Conservation (phyloP, 37 sponge, comb jelly and placozoan genomes). For the Agelas oroides region DNA sequence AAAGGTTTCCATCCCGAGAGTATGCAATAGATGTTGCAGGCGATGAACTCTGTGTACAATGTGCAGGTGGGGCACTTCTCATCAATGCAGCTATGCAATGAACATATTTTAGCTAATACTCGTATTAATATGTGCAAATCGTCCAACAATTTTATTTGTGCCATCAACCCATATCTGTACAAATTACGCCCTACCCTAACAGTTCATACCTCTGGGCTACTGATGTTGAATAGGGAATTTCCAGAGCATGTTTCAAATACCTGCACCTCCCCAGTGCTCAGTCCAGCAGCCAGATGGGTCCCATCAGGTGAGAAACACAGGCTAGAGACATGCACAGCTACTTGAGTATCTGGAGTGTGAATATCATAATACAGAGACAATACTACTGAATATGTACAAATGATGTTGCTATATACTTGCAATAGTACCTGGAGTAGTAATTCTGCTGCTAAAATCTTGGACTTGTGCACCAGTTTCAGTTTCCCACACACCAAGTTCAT, state of each 20-base stretch:
- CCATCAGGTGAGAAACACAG: conserved; percentile 72
- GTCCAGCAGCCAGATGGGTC: conserved; percentile 63
- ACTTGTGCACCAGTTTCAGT: conserved; percentile 42
- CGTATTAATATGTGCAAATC: no score
- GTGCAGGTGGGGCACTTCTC: no score
- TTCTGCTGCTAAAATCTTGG: conserved; percentile 31
- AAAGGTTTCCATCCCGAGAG: conserved; percentile 44
- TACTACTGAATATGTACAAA: no score
- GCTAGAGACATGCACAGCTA: conserved; percentile 9
- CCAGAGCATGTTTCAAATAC: conserved; percentile 51
- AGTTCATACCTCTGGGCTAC: conserved; percentile 4
- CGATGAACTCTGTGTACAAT: conserved; percentile 17
- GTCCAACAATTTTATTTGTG: no score
- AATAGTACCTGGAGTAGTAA: not conserved
- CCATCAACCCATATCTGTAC: no score
- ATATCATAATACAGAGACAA: no score
- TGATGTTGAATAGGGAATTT: conserved; percentile 32
- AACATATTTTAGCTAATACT: no score
- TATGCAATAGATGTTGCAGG: conserved; percentile 45
- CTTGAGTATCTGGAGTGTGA: no score
- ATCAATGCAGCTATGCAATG: no score
- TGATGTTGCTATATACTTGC: no score
- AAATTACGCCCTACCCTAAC: no score
- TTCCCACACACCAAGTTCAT: conserved; percentile 54
- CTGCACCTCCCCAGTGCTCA: conserved; percentile 52